A percentile compares a stretch with the other conserved stretches of the same genome.
Conservation (phyloP, 2,797 vertebrate genomes). For the Cynodonichthys magdalenae region DNA sequence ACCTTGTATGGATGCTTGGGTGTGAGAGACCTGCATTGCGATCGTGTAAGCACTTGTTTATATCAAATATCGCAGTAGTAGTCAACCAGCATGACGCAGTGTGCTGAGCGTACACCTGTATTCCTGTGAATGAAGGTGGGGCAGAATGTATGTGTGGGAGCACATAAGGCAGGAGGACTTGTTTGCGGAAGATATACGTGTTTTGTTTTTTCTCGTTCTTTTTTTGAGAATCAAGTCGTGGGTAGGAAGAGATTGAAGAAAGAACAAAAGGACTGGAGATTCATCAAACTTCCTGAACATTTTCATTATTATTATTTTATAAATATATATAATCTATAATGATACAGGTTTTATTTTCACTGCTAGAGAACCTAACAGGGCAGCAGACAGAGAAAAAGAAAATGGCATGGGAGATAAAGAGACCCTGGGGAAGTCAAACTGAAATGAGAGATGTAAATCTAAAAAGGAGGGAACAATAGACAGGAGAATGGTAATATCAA, state of each 20-base stretch:
- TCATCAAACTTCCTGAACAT: constrained; percentile 5
- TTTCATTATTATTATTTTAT: constrained; percentile 1
- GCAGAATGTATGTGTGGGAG: neutral
- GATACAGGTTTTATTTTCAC: neutral
- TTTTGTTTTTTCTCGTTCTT: constrained; percentile 17
- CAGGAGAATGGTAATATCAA: constrained; percentile 30
- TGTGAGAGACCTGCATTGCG: constrained; percentile 12
- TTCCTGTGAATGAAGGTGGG: constrained; percentile 56
- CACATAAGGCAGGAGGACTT: constrained; percentile 1
- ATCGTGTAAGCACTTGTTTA: constrained; percentile 21
- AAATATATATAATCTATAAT: neutral
- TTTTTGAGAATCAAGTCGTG: neutral
- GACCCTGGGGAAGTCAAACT: constrained; percentile 19
- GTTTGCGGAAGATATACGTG: constrained; percentile 25
- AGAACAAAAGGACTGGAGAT: constrained; percentile 5
- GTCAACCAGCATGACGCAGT: constrained; percentile 14
- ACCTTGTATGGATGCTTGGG: neutral
- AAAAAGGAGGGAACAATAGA: constrained; percentile 33
- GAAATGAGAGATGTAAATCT: constrained; percentile 48
- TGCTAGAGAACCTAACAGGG: neutral
- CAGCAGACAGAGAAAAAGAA: neutral
- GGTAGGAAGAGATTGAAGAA: constrained; percentile 1
- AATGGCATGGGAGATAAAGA: constrained; percentile 23
- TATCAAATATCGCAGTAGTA: constrained; percentile 30
- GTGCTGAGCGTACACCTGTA: constrained; percentile 44